These are phyloP conservation scores for Dynastes tityus DNA, from an alignment of 2,888 invertebrate genomes.

Conservation along the genomic window DNA sequence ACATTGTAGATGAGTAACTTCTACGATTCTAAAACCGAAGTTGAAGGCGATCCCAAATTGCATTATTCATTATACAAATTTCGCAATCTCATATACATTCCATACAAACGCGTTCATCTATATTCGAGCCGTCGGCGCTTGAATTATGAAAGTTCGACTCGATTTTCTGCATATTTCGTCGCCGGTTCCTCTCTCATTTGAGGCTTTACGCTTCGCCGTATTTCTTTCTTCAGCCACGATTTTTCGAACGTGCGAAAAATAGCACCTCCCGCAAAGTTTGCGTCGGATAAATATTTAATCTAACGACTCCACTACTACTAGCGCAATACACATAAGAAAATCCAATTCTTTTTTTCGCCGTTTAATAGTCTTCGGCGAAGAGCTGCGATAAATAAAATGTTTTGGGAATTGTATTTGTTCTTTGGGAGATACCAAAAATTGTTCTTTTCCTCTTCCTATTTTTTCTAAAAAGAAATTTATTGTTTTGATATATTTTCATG, in stretches of 20 bases:
- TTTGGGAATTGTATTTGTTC: slow-evolving; percentile 31
- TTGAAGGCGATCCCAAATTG: neutral
- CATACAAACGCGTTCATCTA: slow-evolving; percentile 16
- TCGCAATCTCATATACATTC: neutral
- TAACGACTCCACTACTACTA: neutral
- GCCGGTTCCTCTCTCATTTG: neutral
- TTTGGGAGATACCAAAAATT: neutral
- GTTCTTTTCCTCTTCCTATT: too few species aligned
- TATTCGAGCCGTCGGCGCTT: slow-evolving; percentile 35
- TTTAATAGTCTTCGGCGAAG: slow-evolving; percentile 29
- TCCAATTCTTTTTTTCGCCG: slow-evolving; percentile 26
- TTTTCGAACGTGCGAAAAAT: slow-evolving; percentile 39
- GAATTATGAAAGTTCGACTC: slow-evolving; percentile 32
- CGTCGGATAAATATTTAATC: slow-evolving; percentile 42
- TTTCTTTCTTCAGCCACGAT: slow-evolving; percentile 11
- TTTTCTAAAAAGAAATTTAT: too few species aligned
- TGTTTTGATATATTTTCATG: too few species aligned
- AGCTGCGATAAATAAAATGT: slow-evolving; percentile 8
- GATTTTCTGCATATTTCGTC: slow-evolving; percentile 1
- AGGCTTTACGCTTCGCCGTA: neutral
- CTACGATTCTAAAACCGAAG: neutral
- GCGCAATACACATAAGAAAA: slow-evolving; percentile 6
- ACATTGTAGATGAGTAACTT: neutral
- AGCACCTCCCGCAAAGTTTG: slow-evolving; percentile 33
- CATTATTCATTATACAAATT: slow-evolving; percentile 46